Evolutionary conservation across 2,113 vertebrate genomes (phyloP), one percentile per base, ranked within the genome.

Genomic region (Cephalopterus ornatus): DNA sequence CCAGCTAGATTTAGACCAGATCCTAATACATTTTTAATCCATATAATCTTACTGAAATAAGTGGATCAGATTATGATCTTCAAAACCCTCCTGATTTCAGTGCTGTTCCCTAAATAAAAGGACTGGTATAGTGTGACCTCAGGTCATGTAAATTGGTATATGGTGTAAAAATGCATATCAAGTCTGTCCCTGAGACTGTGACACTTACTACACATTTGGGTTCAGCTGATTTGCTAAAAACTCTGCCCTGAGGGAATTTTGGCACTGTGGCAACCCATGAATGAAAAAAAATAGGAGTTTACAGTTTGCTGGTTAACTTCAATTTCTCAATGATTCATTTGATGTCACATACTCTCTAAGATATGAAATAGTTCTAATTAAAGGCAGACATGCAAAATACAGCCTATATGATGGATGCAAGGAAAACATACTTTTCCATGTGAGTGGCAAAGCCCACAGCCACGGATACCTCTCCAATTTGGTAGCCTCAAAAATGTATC

Each of bases 401-500:
- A 88, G 56, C 47, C 79, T 46, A 74, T 90, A 85, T 24, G 63
- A 85, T 56, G 77, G 70, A 53, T 73, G 19, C 76, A 84, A 72
- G 65, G 59, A 56, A 86, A 80, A 32, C 39, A 81, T 2, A 42
- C 16, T 74, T 88, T 50, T 74, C 82, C 68, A 15, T 81, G 73
- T 55, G 88, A 97, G 82, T 84, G 88, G 90, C 33, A 41, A 58
- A 88, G 35, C 78, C 93, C 59, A 1, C 88, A 83, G 78, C 85
- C 93, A 74, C 90, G 81, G 91, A 94, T 61, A 72, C 83, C 85
- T 85, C 82, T 88, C 77, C 67, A 42, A 52, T 8, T 9, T 35
- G 61, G 58, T 37, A 41, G 76, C 93, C 96, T 96, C 90, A 95
- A 94, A 96, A 96, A 96, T 96, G 79, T 27, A 49, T 28, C 76